Conservation (phyloP, 2,797 vertebrate genomes). For the Eremophila alpestris region DNA sequence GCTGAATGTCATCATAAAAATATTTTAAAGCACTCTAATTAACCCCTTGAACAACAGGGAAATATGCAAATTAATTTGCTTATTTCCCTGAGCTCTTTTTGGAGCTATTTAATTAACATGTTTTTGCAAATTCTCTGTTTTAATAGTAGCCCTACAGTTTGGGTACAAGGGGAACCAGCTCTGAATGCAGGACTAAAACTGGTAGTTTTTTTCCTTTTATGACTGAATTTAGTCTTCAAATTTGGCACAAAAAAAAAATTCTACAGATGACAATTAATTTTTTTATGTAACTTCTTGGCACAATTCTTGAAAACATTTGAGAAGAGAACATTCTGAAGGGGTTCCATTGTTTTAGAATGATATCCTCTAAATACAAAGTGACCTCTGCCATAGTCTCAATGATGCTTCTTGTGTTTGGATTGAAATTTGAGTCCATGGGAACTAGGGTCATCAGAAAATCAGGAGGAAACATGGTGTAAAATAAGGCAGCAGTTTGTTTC, state of each 20-base stretch:
- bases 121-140: neutral
- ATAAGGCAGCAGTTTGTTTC: neutral
- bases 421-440: neutral
- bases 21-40: constrained; percentile 11
- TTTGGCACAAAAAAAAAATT: neutral
- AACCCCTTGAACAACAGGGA: constrained; percentile 12
- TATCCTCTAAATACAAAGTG: neutral
- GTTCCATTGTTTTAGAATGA: neutral
- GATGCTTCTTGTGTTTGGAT: neutral
- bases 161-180: neutral
- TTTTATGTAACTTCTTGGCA: neutral
- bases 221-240: neutral
- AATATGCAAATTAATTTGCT: constrained; percentile 5
- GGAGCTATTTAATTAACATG: neutral
- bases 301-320: neutral
- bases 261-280: neutral
- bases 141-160: neutral
- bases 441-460: neutral
- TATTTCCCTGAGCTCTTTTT: neutral
- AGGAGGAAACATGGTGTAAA: neutral
- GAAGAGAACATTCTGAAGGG: neutral
- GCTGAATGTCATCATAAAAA: neutral
- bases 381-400: neutral
- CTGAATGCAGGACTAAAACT: neutral
- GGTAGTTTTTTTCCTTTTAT: neutral